These are phyloP conservation scores for Sarcophilus harrisii DNA, from an alignment of 2,797 vertebrate species.

Conservation along the genomic window DNA sequence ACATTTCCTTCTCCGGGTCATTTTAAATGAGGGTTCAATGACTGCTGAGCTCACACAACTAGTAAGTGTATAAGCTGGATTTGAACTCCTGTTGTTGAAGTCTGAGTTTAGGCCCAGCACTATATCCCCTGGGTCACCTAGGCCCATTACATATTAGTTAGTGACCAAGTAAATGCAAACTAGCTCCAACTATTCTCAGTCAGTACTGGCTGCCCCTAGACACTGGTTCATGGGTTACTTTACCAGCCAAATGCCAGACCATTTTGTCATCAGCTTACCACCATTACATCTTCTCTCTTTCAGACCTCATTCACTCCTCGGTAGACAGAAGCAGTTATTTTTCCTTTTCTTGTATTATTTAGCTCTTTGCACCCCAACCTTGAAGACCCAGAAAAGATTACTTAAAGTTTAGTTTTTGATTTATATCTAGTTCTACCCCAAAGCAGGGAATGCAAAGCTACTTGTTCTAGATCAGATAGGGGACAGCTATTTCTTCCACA, in stretches of 20 bases:
- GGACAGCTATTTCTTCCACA: neutral
- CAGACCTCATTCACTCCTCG: neutral
- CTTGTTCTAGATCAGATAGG: neutral
- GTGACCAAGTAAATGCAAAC: neutral
- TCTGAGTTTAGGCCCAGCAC: neutral
- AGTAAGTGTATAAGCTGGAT: neutral
- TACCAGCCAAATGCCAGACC: neutral
- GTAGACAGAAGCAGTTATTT: neutral
- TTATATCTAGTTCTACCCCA: neutral
- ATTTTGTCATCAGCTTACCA: neutral
- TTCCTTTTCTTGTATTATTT: neutral
- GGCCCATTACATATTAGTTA: neutral
- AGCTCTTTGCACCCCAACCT: neutral
- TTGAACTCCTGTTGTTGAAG: neutral
- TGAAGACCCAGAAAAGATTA: neutral
- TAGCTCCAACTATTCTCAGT: neutral
- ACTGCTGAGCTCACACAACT: neutral
- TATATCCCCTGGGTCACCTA: neutral
- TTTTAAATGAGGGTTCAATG: slow-evolving; percentile 1
- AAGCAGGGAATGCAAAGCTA: neutral
- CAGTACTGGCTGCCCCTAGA: neutral
- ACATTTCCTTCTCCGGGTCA: too few relatives aligned
- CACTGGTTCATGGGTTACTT: neutral
- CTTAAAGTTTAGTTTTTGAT: neutral
- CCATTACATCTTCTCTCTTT: neutral